Conservation (phyloP, 1,140 invertebrate species). For the Ceratitis capitata region DNA sequence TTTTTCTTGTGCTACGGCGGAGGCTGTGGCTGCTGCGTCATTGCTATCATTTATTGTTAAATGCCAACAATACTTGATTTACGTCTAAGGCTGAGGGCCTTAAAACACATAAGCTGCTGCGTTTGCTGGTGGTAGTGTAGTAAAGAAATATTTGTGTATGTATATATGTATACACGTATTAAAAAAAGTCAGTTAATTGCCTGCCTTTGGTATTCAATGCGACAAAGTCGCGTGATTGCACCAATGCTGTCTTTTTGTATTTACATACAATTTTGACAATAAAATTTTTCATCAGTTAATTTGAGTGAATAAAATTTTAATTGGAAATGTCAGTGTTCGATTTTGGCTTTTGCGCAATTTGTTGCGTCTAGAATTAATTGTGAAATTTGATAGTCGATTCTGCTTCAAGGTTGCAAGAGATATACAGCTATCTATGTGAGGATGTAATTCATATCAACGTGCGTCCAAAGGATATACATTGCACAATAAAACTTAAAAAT, state of each 20-base stretch:
- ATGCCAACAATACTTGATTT: conserved; percentile 34
- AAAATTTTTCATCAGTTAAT: background rate
- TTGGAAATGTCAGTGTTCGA: background rate
- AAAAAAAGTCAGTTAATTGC: conserved; percentile 28
- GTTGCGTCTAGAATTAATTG: background rate
- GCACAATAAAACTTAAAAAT: too few relatives aligned
- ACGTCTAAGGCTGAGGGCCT: conserved; percentile 12
- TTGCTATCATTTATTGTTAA: conserved; percentile 33
- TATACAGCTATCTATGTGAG: too few relatives aligned
- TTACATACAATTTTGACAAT: background rate
- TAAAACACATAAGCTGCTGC: background rate
- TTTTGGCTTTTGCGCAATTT: background rate
- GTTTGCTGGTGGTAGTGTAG: background rate
- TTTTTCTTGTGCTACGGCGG: too few relatives aligned
- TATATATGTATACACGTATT: background rate
- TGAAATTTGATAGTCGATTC: background rate
- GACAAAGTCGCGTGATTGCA: conserved; percentile 20
- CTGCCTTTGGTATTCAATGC: background rate
- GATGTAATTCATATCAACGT: too few relatives aligned
- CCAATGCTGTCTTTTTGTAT: background rate
- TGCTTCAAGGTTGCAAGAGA: background rate
- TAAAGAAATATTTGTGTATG: background rate
- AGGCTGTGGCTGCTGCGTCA: conserved; percentile 34
- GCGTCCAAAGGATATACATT: too few relatives aligned
- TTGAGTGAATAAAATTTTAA: conserved; percentile 21